Evolutionary conservation across 2,113 vertebrate genomes (phyloP).

Genomic region (Cyanoliseus patagonus): DNA sequence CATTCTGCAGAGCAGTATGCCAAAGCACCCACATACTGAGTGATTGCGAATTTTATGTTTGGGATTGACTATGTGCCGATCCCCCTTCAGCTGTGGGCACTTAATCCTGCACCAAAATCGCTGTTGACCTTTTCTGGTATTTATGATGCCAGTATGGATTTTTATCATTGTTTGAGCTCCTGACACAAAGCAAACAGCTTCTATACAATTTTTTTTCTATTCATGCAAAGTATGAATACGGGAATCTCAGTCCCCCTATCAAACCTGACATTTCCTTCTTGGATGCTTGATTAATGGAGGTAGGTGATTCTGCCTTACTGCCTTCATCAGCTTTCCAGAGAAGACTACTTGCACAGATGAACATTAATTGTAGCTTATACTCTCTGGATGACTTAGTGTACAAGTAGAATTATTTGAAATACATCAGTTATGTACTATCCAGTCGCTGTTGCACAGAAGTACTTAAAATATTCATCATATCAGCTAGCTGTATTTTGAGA

Average conservation of each 20-base stretch:
- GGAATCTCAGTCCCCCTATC: conserved; percentile 16
- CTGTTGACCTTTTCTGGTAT: conserved; percentile 77
- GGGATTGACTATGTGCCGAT: conserved; percentile 49
- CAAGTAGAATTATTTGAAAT: not conserved
- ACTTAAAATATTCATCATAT: not conserved
- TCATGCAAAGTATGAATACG: conserved; percentile 8
- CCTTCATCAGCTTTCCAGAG: not conserved
- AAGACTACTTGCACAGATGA: not conserved
- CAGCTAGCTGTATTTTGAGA: not conserved
- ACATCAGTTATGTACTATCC: not conserved
- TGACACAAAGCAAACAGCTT: conserved; percentile 68
- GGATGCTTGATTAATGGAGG: not conserved
- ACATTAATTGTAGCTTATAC: not conserved
- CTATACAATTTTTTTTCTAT: conserved; percentile 8
- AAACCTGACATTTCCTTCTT: not conserved
- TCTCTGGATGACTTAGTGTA: not conserved
- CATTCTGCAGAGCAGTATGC: conserved; percentile 27
- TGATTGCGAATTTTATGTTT: conserved; percentile 28
- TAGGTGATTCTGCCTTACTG: not conserved
- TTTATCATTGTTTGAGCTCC: conserved; percentile 69
- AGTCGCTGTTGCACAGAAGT: not conserved
- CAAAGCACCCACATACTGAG: not conserved
- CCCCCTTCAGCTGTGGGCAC: conserved; percentile 14
- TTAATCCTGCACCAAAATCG: conserved; percentile 8
- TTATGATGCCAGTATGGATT: conserved; percentile 66